phyloP scores from a whole-genome alignment of 2,888 invertebrate genomes.

The Tinea trinotella region DNA sequence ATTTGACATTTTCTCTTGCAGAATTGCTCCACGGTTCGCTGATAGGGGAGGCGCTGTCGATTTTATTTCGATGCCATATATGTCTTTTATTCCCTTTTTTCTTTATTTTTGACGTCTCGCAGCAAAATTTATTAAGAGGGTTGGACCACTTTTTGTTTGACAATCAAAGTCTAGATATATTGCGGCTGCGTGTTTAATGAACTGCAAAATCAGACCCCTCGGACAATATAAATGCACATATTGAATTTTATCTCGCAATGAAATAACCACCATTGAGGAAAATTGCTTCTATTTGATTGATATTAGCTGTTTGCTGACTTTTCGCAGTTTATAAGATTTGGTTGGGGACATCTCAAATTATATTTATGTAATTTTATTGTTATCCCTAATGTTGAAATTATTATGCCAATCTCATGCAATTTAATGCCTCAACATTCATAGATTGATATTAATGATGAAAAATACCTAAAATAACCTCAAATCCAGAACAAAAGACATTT shows the following conservation, averaged over 20 bases:
- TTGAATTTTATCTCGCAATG: not conserved
- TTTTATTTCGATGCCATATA: slow-evolving; percentile 13
- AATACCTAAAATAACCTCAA: too few species aligned
- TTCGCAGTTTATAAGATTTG: too few species aligned
- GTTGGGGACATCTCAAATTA: too few species aligned
- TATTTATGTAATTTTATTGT: too few species aligned
- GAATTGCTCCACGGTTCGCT: slow-evolving; percentile 11
- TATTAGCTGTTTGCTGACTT: not conserved
- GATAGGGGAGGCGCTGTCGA: slow-evolving; percentile 15
- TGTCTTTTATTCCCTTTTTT: slow-evolving; percentile 19
- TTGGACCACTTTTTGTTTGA: slow-evolving; percentile 7
- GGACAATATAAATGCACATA: slow-evolving; percentile 27
- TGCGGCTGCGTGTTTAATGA: slow-evolving; percentile 51
- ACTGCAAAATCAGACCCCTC: slow-evolving; percentile 60
- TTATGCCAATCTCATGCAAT: too few species aligned
- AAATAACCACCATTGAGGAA: not conserved
- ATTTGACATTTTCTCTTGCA: slow-evolving; percentile 12
- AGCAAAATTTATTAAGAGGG: slow-evolving; percentile 37
- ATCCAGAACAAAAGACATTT: too few species aligned
- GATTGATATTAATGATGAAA: too few species aligned
- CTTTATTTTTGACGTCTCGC: slow-evolving; percentile 34
- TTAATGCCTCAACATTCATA: too few species aligned
- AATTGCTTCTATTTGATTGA: not conserved
- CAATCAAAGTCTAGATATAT: slow-evolving; percentile 13
- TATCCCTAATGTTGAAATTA: too few species aligned